phyloP scores from a whole-genome alignment of 2,888 invertebrate species.

The Digitonthophagus gazella region DNA sequence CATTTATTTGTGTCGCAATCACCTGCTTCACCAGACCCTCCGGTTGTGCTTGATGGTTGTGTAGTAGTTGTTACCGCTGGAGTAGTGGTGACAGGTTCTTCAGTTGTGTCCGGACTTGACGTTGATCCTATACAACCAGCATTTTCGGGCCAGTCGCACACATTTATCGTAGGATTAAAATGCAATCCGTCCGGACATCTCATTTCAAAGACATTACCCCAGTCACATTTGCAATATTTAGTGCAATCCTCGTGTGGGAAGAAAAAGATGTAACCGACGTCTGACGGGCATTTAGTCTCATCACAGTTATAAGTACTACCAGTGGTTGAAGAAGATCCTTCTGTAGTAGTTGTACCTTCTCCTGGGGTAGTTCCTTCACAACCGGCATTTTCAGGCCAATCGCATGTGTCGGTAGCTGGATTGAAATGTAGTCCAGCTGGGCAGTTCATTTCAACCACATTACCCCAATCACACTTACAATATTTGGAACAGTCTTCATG shows the following conservation, averaged over 20 bases:
- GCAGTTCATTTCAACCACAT: not conserved
- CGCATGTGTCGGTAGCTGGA: not conserved
- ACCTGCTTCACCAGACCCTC: too few relatives aligned
- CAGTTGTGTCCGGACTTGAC: too few relatives aligned
- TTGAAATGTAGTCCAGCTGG: slow-evolving; percentile 5
- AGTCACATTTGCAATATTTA: slow-evolving; percentile 27
- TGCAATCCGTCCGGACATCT: slow-evolving; percentile 26
- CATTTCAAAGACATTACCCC: slow-evolving; percentile 23
- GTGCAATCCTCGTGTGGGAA: slow-evolving; percentile 22
- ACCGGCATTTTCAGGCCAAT: slow-evolving; percentile 10
- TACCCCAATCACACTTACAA: slow-evolving; percentile 2
- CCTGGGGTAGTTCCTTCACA: not conserved
- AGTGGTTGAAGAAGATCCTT: not conserved
- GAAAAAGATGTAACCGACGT: too few relatives aligned
- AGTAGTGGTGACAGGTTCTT: too few relatives aligned
- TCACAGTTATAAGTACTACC: too few relatives aligned
- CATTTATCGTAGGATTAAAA: slow-evolving; percentile 25
- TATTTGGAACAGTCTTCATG: slow-evolving; percentile 16
- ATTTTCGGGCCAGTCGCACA: slow-evolving; percentile 29
- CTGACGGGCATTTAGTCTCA: too few relatives aligned
- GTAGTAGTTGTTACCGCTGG: too few relatives aligned
- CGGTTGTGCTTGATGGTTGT: too few relatives aligned
- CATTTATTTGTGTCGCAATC: too few relatives aligned
- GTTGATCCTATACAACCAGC: too few relatives aligned
- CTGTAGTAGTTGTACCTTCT: not conserved